Base-by-base conservation (phyloP, 2,113 vertebrate species). In the Prolemur simus region DNA sequence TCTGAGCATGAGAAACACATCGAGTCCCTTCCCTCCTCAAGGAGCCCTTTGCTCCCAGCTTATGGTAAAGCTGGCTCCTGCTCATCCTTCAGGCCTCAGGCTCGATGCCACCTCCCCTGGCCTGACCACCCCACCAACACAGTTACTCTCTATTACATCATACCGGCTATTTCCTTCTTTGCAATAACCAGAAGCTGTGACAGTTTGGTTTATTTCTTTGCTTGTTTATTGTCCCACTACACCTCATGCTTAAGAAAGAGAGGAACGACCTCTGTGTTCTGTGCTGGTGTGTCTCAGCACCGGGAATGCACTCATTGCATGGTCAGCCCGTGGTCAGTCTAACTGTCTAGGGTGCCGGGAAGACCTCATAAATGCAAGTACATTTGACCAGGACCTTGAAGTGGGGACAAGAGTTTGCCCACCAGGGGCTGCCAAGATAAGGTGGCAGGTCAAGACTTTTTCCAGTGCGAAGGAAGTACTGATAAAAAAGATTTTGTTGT, bases 31-130 rank as follows among this genome's bases (percentile, higher is more conserved):
- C 66, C 63, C 42, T 96, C 39, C 52, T n/a, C 39, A 39, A 39
- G 32, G 95, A 95, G 74, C 78, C 63, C 42, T 68, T 77, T 93
- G 91, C 96, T 93, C 89, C 27, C 49, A 23, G n/a, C 42, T 93
- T 73, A 86, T 89, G 86, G 60, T 76, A 92, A 90, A 68, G 13
- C 39, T 84, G 54, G 14, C 34, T 93, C 60, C 47, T 25, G 68
- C 60, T 25, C 23, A 17, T 88, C 60, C 64, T 95, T 89, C 78
- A n/a, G 32, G 47, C 66, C 47, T 90, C 29, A 6, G 71, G 71
- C 60, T 78, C 77, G 92, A 86, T n/a, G 81, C 17, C 49, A 39
- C 76, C 54, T 77, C 77, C 15, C 23, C 45, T 20, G 73, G 42
- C 25, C 42, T 68, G 42, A 45, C 0, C 23, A 47, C 34, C 17